phyloP scores from a whole-genome alignment of 2,113 vertebrate species.

The Camelus bactrianus region DNA sequence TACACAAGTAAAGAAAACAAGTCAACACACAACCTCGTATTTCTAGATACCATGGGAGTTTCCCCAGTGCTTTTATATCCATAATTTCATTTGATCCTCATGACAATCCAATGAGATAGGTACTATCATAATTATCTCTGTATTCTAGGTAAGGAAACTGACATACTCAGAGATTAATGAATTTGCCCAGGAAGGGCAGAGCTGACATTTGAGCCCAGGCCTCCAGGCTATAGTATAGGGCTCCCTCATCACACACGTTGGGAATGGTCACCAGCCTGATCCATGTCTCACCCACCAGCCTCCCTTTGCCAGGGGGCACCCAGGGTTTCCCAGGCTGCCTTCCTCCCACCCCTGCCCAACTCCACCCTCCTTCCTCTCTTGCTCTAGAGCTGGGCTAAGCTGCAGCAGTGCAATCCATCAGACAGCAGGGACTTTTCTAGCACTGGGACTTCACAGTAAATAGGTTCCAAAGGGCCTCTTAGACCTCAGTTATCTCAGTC shows the following conservation, averaged over 20 bases:
- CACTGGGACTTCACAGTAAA: not conserved
- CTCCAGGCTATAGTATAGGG: not conserved
- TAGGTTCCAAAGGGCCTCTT: not conserved
- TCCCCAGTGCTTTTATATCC: not conserved
- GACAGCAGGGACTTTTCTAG: not conserved
- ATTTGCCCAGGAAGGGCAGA: not conserved
- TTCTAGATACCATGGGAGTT: not conserved
- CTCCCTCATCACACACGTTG: not conserved
- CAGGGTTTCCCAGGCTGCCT: not conserved
- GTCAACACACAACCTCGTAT: not conserved
- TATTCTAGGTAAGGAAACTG: not conserved
- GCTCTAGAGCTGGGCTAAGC: not conserved
- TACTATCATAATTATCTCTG: not conserved
- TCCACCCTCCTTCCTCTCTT: not conserved
- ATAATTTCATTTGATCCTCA: not conserved
- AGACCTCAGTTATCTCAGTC: constrained; percentile 12
- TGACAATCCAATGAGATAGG: not conserved
- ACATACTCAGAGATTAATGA: not conserved
- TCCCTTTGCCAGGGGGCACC: not conserved
- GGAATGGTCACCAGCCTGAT: not conserved
- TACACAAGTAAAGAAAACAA: not conserved
- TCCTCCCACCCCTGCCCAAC: not conserved
- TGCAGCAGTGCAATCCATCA: not conserved
- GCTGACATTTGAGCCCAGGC: not conserved
- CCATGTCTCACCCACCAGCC: not conserved